phyloP scores from a whole-genome alignment of 1,140 invertebrate genomes.

The Trichonephila clavipes region DNA sequence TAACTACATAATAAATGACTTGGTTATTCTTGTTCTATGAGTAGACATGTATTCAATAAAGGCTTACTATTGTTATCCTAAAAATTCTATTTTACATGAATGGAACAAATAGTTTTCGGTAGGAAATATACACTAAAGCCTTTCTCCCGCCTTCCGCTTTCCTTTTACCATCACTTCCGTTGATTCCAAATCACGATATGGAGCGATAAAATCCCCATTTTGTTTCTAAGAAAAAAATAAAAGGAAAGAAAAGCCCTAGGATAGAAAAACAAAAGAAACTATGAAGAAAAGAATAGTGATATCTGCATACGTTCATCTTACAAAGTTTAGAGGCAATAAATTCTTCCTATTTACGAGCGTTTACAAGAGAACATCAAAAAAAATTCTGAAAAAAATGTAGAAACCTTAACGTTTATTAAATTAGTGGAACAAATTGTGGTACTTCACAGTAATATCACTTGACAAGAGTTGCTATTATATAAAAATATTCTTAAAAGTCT shows the following conservation, averaged over 20 bases:
- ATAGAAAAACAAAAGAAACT: not conserved
- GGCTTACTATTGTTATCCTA: not conserved
- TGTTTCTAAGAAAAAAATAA: not conserved
- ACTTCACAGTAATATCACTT: too few relatives aligned
- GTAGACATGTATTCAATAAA: too few relatives aligned
- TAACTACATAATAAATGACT: too few relatives aligned
- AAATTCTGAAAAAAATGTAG: not conserved
- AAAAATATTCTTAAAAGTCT: too few relatives aligned
- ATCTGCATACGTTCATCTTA: not conserved
- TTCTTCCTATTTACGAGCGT: not conserved
- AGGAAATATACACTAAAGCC: not conserved
- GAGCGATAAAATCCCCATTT: slow-evolving; percentile 38
- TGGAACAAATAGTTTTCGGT: not conserved
- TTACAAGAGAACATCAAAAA: not conserved
- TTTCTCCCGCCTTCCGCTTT: not conserved
- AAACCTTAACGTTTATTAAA: not conserved
- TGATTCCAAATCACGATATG: slow-evolving; percentile 2
- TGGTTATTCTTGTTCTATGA: too few relatives aligned
- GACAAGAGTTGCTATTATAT: too few relatives aligned
- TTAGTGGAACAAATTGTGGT: too few relatives aligned
- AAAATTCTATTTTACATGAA: slow-evolving; percentile 12
- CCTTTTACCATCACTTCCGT: slow-evolving; percentile 1
- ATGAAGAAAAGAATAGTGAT: not conserved
- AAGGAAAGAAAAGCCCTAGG: not conserved
- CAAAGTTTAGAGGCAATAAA: slow-evolving; percentile 24